Conservation (phyloP, 1,140 invertebrate species). For the Trachymyrmex septentrionalis region DNA sequence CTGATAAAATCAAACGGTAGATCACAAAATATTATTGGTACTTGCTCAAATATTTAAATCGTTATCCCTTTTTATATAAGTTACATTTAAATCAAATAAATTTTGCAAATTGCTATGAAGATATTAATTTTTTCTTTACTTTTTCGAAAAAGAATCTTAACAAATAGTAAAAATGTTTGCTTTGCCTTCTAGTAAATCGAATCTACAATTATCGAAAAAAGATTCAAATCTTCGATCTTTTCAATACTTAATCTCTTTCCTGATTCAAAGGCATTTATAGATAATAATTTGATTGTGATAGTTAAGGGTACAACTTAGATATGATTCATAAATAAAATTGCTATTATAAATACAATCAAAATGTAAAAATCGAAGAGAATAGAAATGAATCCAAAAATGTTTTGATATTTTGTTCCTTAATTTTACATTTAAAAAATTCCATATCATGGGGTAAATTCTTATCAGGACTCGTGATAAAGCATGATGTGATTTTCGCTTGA, state of each 20-base stretch:
- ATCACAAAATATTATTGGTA: slow-evolving; percentile 7
- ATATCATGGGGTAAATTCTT: not conserved
- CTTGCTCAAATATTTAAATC: not conserved
- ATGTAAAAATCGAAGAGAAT: not conserved
- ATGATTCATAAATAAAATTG: not conserved
- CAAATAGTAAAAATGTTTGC: not conserved
- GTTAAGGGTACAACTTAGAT: not conserved
- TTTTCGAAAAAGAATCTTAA: not conserved
- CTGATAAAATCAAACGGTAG: not conserved
- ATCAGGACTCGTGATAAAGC: not conserved
- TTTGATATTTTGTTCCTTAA: not conserved
- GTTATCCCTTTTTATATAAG: not conserved
- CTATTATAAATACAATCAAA: not conserved
- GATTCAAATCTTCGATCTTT: not conserved
- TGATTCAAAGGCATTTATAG: not conserved
- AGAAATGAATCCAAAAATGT: not conserved
- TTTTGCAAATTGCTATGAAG: not conserved
- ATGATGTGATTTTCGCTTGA: slow-evolving; percentile 24
- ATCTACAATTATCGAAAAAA: not conserved
- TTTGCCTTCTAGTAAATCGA: not conserved
- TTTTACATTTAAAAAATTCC: not conserved
- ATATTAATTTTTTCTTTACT: slow-evolving; percentile 8
- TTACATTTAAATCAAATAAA: not conserved
- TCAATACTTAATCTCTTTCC: not conserved
- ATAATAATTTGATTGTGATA: not conserved